These are phyloP conservation scores for Neopipo cinnamomea DNA, from an alignment of 2,113 vertebrate genomes.

Conservation along the genomic window DNA sequence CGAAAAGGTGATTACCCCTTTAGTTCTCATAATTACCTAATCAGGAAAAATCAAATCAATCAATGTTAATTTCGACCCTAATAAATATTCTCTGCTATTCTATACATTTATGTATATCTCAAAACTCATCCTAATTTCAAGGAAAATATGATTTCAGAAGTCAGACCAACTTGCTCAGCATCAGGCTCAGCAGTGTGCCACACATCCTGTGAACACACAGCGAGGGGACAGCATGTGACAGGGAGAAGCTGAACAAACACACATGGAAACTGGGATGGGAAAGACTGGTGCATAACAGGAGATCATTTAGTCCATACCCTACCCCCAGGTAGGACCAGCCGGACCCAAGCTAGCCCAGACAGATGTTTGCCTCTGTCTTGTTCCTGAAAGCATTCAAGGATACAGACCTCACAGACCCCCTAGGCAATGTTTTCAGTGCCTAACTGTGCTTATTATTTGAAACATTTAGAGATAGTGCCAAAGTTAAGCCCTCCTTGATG, in stretches of 20 bases:
- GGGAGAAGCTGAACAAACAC: background rate
- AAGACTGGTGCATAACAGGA: background rate
- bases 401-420: background rate
- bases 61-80: constrained; percentile 63
- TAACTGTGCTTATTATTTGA: background rate
- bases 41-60: constrained; percentile 71
- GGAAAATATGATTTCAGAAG: background rate
- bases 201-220: background rate
- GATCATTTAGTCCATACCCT: background rate
- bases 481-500: background rate
- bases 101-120: constrained; percentile 54
- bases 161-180: background rate
- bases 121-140: constrained; percentile 23
- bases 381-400: background rate
- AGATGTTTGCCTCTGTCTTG: background rate
- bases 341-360: background rate
- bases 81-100: constrained; percentile 62
- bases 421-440: background rate
- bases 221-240: background rate
- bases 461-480: background rate
- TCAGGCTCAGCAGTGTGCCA: background rate
- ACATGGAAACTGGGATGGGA: background rate
- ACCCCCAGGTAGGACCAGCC: background rate
- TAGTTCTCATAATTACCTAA: constrained; percentile 64
- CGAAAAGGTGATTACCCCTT: constrained; percentile 55